Percentiles rank a stretch among this genome's conserved stretches.
Evolutionary conservation across 2,888 invertebrate species (phyloP).

Genomic region (Unio pictorum): DNA sequence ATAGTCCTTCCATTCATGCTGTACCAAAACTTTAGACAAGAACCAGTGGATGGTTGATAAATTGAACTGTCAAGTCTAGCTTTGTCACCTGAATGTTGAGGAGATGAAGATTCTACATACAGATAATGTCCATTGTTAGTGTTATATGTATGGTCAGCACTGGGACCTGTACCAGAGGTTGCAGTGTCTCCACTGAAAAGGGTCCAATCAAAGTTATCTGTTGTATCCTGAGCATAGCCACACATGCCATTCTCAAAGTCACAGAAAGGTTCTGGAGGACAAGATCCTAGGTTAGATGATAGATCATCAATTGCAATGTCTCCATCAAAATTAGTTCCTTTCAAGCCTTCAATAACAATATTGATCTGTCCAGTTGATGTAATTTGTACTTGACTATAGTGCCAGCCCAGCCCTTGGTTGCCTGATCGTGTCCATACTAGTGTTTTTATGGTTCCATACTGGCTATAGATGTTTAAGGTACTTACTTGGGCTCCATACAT

Average conservation of each 20-base stretch:
- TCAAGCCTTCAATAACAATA: constrained; percentile 56
- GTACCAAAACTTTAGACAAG: constrained; percentile 67
- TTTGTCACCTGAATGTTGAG: constrained; percentile 46
- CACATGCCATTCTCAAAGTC: constrained; percentile 62
- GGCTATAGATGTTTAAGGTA: constrained; percentile 52
- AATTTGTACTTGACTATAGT: constrained; percentile 54
- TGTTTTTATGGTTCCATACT: constrained; percentile 20
- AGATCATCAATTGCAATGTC: constrained; percentile 61
- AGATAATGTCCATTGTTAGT: constrained; percentile 60
- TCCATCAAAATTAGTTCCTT: constrained; percentile 44
- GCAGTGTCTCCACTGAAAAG: constrained; percentile 46
- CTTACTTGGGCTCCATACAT: constrained; percentile 68
- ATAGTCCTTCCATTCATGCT: constrained; percentile 60
- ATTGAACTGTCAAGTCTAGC: constrained; percentile 57
- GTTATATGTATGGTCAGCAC: constrained; percentile 62
- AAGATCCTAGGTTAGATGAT: constrained; percentile 42
- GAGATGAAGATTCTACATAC: constrained; percentile 59
- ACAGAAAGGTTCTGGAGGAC: constrained; percentile 47
- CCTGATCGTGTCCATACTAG: constrained; percentile 54
- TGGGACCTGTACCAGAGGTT: constrained; percentile 55
- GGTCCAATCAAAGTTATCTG: constrained; percentile 58
- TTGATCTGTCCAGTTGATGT: constrained; percentile 33
- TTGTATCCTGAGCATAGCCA: constrained; percentile 54
- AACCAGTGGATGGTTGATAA: constrained; percentile 39
- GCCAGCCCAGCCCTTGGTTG: constrained; percentile 61